Base-by-base conservation (phyloP, 2,113 vertebrate genomes). In the Podiceps cristatus region DNA sequence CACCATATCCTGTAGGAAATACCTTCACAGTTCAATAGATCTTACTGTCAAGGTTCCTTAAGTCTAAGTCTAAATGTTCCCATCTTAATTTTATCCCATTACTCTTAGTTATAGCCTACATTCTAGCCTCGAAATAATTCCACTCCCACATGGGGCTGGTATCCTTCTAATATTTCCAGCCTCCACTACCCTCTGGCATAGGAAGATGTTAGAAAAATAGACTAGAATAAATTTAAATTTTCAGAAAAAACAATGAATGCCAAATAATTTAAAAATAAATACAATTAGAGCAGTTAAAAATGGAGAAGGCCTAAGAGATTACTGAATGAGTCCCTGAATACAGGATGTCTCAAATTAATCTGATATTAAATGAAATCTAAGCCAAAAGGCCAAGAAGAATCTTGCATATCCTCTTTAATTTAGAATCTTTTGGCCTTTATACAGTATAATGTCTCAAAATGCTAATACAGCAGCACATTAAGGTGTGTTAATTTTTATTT, bases 281-380 rank as follows among this genome's bases (percentile, higher is more conserved):
- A 80, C 60, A 90, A 95, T 95, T 77, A 93, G 22, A 86, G 64
- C 44, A 87, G 83, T 84, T 89, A 86, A 92, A 97, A 97, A 91
- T 63, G 68, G 79, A 86, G 67, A 55, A 90, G 47, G 68, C 33
- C 67, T 81, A 95, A 95, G 83, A 93, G 82, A 95, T 93, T 95
- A 92, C 40, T 3, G 3, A 75, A 71, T 40, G 33, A 3, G 2
- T 56, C 60, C 60, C 83, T 90, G 75, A 96, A 88, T 63, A 88
- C 55, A 93, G 59, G 16, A 86, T 80, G 71, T 77, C 60, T 88
- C 86, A 83, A 91, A 94, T 86, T 86, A 75, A 95, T 86, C 72
- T 60, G 29, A 60, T 75, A 77, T 24, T 85, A 72, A 90, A 85
- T 53, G 64, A 87, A 91, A 94, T 87, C 76, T 66, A 92, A 93